phyloP scores from a whole-genome alignment of 2,888 invertebrate genomes.

The Alloplasta piceator region DNA sequence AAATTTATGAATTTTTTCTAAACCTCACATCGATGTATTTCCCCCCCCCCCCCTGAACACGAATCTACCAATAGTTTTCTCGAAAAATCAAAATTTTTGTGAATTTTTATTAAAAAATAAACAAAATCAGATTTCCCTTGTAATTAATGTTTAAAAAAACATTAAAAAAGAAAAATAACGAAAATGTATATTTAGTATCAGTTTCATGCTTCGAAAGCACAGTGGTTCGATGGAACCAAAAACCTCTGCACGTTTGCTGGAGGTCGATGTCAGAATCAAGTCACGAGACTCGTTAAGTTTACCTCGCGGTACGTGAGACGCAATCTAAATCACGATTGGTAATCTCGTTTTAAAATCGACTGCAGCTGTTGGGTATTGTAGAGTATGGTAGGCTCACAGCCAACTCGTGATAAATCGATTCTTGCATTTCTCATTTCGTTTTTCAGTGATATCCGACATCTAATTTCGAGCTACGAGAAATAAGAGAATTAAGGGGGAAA shows the following conservation, averaged over 20 bases:
- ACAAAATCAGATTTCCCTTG: not conserved
- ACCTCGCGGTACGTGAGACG: constrained; percentile 43
- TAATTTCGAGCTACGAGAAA: not conserved
- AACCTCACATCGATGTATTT: not conserved
- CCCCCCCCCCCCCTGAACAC: not conserved
- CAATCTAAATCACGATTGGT: constrained; percentile 54
- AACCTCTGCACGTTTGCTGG: constrained; percentile 11
- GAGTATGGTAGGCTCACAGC: not conserved
- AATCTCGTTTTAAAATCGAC: constrained; percentile 49
- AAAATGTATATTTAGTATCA: constrained; percentile 14
- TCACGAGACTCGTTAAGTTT: constrained; percentile 60
- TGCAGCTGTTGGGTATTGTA: not conserved
- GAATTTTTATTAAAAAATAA: not conserved
- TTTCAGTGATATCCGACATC: constrained; percentile 3
- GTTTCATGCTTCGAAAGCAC: not conserved
- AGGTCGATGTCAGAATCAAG: constrained; percentile 47
- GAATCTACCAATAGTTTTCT: no score
- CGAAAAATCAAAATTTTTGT: not conserved
- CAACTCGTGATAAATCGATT: constrained; percentile 32
- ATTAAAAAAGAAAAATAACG: not conserved
- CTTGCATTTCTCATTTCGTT: constrained; percentile 17
- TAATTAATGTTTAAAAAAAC: not conserved
- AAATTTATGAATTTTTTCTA: no score
- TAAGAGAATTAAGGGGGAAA: not conserved
- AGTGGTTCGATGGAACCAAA: not conserved